These are phyloP conservation scores for Dasysyrphus albostriatus DNA, from an alignment of 2,888 invertebrate species.

Conservation along the genomic window DNA sequence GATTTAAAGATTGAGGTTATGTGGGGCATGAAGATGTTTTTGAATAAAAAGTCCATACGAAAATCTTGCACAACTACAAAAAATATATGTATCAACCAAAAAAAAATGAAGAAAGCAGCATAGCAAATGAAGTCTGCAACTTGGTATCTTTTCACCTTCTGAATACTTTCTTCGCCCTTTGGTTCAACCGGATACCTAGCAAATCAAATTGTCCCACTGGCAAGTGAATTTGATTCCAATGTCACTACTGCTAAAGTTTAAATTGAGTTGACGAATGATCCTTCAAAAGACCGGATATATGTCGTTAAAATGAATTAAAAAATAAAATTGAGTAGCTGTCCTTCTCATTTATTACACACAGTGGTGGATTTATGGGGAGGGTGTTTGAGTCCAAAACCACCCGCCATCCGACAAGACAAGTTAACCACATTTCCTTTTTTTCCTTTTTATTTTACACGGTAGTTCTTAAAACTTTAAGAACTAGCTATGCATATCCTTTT, in stretches of 20 bases:
- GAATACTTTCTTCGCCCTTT: not conserved
- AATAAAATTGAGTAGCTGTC: not conserved
- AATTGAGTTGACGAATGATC: constrained; percentile 34
- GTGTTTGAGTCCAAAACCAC: no score
- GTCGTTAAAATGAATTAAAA: not conserved
- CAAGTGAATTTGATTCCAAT: not conserved
- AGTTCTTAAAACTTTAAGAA: no score
- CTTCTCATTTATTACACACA: not conserved
- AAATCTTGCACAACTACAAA: not conserved
- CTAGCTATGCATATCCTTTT: no score
- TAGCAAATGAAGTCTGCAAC: not conserved
- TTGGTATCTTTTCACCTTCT: not conserved
- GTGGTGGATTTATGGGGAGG: no score
- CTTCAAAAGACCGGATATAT: constrained; percentile 11
- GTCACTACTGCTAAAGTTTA: not conserved
- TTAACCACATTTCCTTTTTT: no score
- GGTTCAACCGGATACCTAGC: constrained; percentile 18
- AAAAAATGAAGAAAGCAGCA: not conserved
- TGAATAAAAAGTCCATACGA: not conserved
- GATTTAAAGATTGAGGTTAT: no score
- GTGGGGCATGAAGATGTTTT: no score
- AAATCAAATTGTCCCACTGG: constrained; percentile 22
- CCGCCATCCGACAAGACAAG: no score
- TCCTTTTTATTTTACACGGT: no score
- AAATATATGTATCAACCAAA: not conserved